Conservation (phyloP, 2,797 vertebrate genomes). For the Macrochelys suwanniensis region DNA sequence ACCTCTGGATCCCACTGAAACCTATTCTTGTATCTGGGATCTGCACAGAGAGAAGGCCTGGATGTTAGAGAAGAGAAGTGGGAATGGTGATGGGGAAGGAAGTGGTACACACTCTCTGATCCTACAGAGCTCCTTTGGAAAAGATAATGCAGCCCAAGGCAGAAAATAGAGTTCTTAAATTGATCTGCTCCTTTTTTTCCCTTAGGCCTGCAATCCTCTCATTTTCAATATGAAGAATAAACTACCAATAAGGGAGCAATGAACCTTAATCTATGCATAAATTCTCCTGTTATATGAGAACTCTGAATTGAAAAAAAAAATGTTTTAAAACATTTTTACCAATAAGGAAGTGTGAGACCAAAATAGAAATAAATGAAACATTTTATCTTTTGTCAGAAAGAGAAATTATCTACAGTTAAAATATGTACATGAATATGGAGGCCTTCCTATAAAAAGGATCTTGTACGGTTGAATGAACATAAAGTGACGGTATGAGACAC, state of each 20-base stretch:
- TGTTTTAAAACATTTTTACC: background rate
- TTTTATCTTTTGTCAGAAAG: background rate
- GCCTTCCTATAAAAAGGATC: background rate
- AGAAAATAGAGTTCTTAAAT: background rate
- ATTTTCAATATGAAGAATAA: background rate
- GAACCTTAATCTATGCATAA: background rate
- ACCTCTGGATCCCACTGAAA: background rate
- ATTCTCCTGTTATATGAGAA: background rate
- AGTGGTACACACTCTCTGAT: fast-evolving
- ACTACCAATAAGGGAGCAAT: background rate
- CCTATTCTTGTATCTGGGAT: background rate
- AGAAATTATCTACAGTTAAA: background rate
- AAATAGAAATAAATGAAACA: background rate
- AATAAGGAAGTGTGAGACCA: background rate
- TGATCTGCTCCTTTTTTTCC: background rate
- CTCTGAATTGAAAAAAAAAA: background rate
- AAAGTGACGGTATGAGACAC: background rate
- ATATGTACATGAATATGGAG: background rate
- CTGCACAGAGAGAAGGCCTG: fast-evolving
- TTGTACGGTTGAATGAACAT: background rate
- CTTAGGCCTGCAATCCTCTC: background rate
- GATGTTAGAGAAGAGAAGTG: background rate
- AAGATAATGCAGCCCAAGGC: background rate
- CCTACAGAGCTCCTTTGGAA: background rate
- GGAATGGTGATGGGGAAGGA: background rate